Base-by-base conservation (phyloP, 2,113 vertebrate species). In the Prochilodus magdalenae region DNA sequence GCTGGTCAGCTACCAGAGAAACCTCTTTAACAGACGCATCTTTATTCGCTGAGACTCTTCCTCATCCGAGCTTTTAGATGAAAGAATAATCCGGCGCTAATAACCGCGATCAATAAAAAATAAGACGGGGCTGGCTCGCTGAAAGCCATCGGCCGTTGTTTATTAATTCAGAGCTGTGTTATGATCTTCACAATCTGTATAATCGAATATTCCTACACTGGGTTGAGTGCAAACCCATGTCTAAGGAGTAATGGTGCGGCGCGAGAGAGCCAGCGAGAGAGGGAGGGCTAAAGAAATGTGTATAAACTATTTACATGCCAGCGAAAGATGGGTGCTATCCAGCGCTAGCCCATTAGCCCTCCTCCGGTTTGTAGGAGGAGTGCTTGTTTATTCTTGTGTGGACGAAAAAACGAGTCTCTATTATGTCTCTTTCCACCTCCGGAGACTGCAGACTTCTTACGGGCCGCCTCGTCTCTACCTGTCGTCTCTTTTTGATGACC, bases 111-210 rank as follows among this genome's bases (percentile, higher is more conserved):
- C 83, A 84, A 84, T 86, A 88, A 87, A 78, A 85, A 86, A 89
- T 89, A 74, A 84, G 77, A 78, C 44, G n/a, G 66, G 81, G 87
- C 89, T 87, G 86, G 80, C 2, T 24, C 85, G 86, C 88, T 93
- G 88, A 94, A 91, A 93, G 93, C 91, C 88, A 87, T 88, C 90
- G 87, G 87, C 33, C 74, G 89, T 89, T 90, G 92, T 93, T 94
- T 94, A 94, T 94, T 94, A 93, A 95, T 95, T 94, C 90, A 94
- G 86, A 93, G 88, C 89, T 83, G 86, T 93, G 92, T 94, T 94
- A 73, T 85, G 89, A 88, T 91, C 92, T 93, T 92, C 89, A 86
- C 90, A 91, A 93, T 90, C 89, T 83, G 22, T 93, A 92, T 93
- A 93, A 93, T 94, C 91, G 94, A 93, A 93, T 92, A 94, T 94